Evolutionary conservation across 2,113 vertebrate species (phyloP), one percentile per base, ranked within the genome.

Genomic region (Silurus glanis): DNA sequence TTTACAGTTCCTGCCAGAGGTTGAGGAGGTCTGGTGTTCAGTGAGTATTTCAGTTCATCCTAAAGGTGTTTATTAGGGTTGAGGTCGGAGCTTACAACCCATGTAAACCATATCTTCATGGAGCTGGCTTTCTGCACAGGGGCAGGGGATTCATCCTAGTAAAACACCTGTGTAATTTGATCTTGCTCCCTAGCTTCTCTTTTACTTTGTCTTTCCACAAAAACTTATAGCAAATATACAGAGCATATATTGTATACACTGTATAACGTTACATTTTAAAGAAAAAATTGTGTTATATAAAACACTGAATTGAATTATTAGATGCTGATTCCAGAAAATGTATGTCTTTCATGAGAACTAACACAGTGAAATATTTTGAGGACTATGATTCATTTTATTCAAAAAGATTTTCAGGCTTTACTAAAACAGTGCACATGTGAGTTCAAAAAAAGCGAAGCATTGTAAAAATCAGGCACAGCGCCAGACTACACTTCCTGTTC

Each of bases 401-500:
- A 66, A 66, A 62, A 58, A 7, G 0, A 28, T 16, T 45, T 75
- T 10, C 53, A n/a, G 53, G 37, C 37, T 23, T 85, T 53, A n/a
- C 9, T 25, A n/a, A 69, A 74, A 47, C 49, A 6, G n/a, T 21
- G 45, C 71, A 66, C 21, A 53, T 55, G n/a, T 78, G 9, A 14
- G 59, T 9, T 16, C 17, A 62, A 76, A 82, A 74, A 53, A 14
- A 79, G 9, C 21, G 23, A 21, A 62, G 55, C 79, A 62, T 86
- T 74, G 66, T 72, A 74, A 25, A 86, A 69, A 72, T 25, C 37
- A 23, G 55, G 66, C 59, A 25, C 16, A 82, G 13, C 53, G 79
- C 67, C 85, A 86, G 79, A 62, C n/a, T 58, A 72, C 58, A 62
- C 67, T 74, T 82, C 85, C 79, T 51, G 67, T 53, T 86, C 74